Conservation (phyloP, 2,888 invertebrate species). For the Cecidostiba fungosa region DNA sequence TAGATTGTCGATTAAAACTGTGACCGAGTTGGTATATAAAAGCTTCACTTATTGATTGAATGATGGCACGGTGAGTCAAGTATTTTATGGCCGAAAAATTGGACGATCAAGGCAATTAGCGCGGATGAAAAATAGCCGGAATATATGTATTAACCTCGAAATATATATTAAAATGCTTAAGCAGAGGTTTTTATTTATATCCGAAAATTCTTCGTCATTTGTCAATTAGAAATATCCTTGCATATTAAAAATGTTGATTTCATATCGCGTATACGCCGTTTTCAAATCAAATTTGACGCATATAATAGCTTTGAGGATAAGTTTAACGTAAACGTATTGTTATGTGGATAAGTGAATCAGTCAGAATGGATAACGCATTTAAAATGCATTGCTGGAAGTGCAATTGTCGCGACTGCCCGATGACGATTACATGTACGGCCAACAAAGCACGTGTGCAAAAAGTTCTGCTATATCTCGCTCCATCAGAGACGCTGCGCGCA, state of each 20-base stretch:
- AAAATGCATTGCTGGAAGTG: not conserved
- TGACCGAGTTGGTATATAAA: not conserved
- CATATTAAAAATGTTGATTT: too few relatives aligned
- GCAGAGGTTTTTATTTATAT: too few relatives aligned
- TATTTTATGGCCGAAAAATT: not conserved
- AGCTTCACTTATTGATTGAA: not conserved
- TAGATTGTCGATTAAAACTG: too few relatives aligned
- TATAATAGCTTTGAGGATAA: not conserved
- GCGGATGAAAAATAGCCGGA: not conserved
- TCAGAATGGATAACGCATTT: not conserved
- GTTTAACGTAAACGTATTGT: not conserved
- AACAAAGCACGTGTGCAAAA: not conserved
- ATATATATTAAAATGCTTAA: too few relatives aligned
- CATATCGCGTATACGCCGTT: not conserved
- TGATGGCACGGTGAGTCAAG: conserved; percentile 15
- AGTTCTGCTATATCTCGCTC: too few relatives aligned
- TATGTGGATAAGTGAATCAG: not conserved
- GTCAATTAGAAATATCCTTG: too few relatives aligned
- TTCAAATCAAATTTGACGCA: not conserved
- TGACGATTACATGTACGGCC: not conserved
- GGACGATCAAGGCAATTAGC: conserved; percentile 41
- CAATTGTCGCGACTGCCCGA: not conserved
- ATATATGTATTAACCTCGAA: not conserved
- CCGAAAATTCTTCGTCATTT: too few relatives aligned
- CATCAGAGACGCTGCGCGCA: not conserved